These are phyloP conservation scores for Ammospiza nelsoni DNA, from an alignment of 2,113 vertebrate genomes.

Conservation along the genomic window DNA sequence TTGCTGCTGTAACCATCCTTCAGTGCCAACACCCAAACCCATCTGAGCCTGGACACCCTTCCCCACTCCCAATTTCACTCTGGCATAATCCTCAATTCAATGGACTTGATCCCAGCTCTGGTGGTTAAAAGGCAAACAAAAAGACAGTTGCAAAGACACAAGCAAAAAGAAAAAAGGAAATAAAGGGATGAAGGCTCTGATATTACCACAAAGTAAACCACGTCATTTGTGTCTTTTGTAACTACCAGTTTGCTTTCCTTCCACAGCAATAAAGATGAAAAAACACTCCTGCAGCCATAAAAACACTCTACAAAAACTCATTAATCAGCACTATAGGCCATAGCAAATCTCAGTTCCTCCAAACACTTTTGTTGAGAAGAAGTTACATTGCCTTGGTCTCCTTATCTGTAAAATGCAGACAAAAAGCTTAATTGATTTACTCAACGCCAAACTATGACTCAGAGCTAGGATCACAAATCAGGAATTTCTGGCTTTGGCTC, in stretches of 20 bases:
- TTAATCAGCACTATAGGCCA: not conserved
- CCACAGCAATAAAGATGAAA: not conserved
- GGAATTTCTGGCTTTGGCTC: constrained; percentile 2
- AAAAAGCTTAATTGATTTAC: constrained; percentile 32
- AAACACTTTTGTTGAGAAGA: not conserved
- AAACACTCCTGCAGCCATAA: not conserved
- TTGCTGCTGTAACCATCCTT: not conserved
- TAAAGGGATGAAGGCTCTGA: not conserved
- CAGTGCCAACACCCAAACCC: not conserved
- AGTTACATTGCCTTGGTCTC: not conserved
- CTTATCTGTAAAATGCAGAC: constrained; percentile 43
- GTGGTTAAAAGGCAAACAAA: not conserved
- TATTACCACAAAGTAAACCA: not conserved
- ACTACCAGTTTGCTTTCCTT: not conserved
- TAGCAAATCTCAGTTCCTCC: not conserved
- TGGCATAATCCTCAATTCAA: not conserved
- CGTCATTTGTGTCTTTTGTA: not conserved
- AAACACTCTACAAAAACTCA: not conserved
- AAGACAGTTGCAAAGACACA: not conserved
- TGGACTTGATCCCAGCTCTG: fast-evolving
- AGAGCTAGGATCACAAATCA: constrained; percentile 31
- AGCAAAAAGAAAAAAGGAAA: not conserved
- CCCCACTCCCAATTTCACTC: not conserved
- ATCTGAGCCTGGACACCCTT: not conserved
- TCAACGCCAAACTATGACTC: constrained; percentile 43